Base-by-base conservation (phyloP, 53 echinoderm and acorn worm genomes). In the Zoroaster sp. region DNA sequence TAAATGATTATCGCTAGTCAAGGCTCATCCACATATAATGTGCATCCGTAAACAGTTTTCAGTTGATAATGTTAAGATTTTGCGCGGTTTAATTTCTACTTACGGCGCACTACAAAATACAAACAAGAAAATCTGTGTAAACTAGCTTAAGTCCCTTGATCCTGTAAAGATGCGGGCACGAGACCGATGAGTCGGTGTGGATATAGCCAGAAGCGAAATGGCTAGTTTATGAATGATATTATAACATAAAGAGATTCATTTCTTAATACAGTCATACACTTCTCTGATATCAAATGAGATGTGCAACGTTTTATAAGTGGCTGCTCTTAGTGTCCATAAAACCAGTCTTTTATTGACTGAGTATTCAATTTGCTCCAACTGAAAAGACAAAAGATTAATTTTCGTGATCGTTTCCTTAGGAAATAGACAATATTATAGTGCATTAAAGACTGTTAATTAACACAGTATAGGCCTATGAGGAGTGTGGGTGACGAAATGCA, bases 51-150 rank as follows among this genome's bases (percentile, higher is more conserved):
- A 43, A 81, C 66, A 43, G 66, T 81, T 81, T 42, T 17, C 78
- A 35, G 41, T 20, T 40, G 81, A 81, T 81, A 81, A 81, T 67
- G 67, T 81, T 65, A 31, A 39, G 81, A 67, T 81, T 81, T 81
- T 42, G 81, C 68, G 81, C 81, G 81, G 66, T 81, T 81, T 81
- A 81, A 81, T 81, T 81, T 81, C 81, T 81, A 81, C 81, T 81
- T 81, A 81, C 66, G 42, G 42, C 43, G 43, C 81, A 28, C 81
- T 67, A 67, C 81, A 42, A 55, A 81, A 67, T 67, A 67, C 81
- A 81, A 81, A 81, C 81, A 66, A 67, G 81, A 41, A 81, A 67
- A 81, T 81, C 81, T 81, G 81, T 81, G 81, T 81, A 81, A 67
- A 81, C 81, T 81, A 81, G 81, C 81, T 81, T 81, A 81, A 81